phyloP scores from a whole-genome alignment of 1,140 invertebrate species.

The Drosophila nigromelanica region DNA sequence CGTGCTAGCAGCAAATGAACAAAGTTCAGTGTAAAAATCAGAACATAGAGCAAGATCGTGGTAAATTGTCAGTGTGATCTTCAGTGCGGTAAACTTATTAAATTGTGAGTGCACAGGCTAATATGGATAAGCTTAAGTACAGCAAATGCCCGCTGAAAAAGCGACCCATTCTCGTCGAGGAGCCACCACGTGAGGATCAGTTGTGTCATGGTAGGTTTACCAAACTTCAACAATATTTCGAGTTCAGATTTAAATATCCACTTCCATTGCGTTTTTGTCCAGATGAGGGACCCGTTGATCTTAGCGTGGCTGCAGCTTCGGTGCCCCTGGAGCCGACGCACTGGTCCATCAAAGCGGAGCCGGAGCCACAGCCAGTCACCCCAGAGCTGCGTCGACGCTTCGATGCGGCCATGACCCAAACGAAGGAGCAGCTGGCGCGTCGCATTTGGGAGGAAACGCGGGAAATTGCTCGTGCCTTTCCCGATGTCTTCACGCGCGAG shows the following conservation, averaged over 20 bases:
- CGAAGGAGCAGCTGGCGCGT: conserved; percentile 74
- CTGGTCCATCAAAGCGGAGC: conserved; percentile 44
- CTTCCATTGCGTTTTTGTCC: neutral
- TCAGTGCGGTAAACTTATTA: conserved; percentile 7
- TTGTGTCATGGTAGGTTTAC: conserved; percentile 66
- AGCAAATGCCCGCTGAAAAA: conserved; percentile 95
- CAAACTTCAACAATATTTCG: neutral
- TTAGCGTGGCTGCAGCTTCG: conserved; percentile 70
- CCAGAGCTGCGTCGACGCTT: conserved; percentile 61
- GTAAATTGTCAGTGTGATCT: conserved; percentile 5
- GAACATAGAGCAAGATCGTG: conserved; percentile 3
- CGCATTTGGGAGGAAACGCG: conserved; percentile 81
- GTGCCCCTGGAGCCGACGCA: conserved; percentile 46
- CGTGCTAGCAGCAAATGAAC: conserved; percentile 42
- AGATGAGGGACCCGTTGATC: conserved; percentile 80
- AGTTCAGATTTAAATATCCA: neutral
- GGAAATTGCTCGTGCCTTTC: conserved; percentile 77
- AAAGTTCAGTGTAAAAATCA: conserved; percentile 22
- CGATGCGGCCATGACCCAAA: conserved; percentile 66
- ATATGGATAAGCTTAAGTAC: conserved; percentile 79
- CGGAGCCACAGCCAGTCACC: conserved; percentile 47
- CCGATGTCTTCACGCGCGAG: conserved; percentile 78
- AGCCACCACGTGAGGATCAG: conserved; percentile 69
- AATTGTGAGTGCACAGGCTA: conserved; percentile 15
- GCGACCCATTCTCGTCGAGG: conserved; percentile 88